Evolutionary conservation across 2,113 vertebrate species (phyloP).

Genomic region (Andinoacara biseriatus): DNA sequence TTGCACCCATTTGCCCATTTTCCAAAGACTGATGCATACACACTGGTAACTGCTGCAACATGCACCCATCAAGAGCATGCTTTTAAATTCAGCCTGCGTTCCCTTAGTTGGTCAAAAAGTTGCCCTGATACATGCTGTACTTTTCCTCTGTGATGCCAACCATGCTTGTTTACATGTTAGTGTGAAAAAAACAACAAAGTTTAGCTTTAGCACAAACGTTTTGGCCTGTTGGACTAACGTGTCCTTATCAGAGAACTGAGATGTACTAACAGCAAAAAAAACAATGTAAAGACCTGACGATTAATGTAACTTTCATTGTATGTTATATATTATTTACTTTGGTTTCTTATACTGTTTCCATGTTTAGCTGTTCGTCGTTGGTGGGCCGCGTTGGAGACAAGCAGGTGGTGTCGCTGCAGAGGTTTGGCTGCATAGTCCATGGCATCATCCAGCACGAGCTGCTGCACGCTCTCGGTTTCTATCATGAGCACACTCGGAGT

Average conservation of each 20-base stretch:
- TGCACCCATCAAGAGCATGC: no score
- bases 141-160: no score
- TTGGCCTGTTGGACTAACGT: no score
- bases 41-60: no score
- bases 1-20: no score
- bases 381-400: slow-evolving; percentile 43
- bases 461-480: slow-evolving; percentile 73
- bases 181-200: no score
- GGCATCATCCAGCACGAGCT: slow-evolving; percentile 72
- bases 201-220: no score
- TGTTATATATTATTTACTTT: not conserved
- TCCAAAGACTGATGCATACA: no score
- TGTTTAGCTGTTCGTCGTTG: slow-evolving; percentile 59
- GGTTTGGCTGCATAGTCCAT: slow-evolving; percentile 32
- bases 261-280: no score
- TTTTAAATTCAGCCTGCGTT: not conserved
- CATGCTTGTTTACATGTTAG: no score
- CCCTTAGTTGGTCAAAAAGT: not conserved
- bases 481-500: slow-evolving; percentile 75
- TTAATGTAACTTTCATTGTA: not conserved
- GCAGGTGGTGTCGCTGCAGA: slow-evolving; percentile 70
- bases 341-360: not conserved
- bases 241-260: no score
- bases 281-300: not conserved
- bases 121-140: not conserved